A percentile compares a stretch with the other conserved stretches of the same genome.
phyloP scores from a whole-genome alignment of 2,888 invertebrate species.

The Lamproptera curius region DNA sequence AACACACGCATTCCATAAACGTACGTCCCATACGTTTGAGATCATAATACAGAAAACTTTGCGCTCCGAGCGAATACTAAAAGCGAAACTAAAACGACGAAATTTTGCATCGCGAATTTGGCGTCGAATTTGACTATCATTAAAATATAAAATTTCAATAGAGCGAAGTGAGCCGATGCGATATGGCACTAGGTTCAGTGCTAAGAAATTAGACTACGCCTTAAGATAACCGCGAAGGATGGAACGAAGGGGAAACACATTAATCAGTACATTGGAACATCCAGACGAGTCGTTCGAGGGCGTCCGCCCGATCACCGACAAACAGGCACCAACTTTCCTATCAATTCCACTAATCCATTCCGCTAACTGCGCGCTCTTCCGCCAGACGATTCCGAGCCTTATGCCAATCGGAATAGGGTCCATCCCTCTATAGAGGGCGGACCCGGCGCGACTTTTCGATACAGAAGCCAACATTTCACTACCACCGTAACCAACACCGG shows the following conservation, averaged over 20 bases:
- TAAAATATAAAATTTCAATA: conserved; percentile 43
- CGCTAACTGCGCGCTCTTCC: too few species aligned
- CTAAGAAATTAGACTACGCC: conserved; percentile 64
- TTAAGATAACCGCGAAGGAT: conserved; percentile 38
- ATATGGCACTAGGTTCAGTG: conserved; percentile 76
- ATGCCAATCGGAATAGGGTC: too few species aligned
- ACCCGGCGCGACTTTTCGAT: conserved; percentile 1
- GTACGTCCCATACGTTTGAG: conserved; percentile 61
- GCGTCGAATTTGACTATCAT: conserved; percentile 72
- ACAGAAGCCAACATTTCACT: background rate
- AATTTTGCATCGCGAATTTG: conserved; percentile 66
- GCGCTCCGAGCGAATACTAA: conserved; percentile 42
- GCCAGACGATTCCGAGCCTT: background rate
- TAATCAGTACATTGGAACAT: conserved; percentile 72
- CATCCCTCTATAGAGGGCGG: conserved; percentile 3
- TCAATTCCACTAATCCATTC: conserved; percentile 57
- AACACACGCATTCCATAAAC: conserved; percentile 13
- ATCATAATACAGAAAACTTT: conserved; percentile 61
- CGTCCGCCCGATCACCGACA: conserved; percentile 50
- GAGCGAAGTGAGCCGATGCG: conserved; percentile 63
- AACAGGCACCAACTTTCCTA: conserved; percentile 75
- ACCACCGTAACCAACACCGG: background rate
- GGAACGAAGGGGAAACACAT: conserved; percentile 40
- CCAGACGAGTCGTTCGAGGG: conserved; percentile 53
- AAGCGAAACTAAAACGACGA: too few species aligned